These are phyloP conservation scores for Sarcophaga bullata DNA, from an alignment of 1,140 invertebrate genomes.

Conservation along the genomic window DNA sequence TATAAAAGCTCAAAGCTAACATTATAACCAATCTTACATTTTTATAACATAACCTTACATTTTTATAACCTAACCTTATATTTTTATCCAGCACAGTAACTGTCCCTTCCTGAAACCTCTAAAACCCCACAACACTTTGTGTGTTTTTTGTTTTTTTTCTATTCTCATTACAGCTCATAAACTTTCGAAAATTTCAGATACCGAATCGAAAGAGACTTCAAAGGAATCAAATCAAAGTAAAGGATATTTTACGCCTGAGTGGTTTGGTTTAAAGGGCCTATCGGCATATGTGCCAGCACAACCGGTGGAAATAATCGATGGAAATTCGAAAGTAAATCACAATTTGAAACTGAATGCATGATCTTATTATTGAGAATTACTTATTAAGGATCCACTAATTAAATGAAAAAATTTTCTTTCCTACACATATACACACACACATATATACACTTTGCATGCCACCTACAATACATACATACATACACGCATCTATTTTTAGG, in stretches of 20 bases:
- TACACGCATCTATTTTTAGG: slow-evolving; percentile 50
- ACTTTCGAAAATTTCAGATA: slow-evolving; percentile 38
- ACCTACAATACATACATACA: slow-evolving; percentile 41
- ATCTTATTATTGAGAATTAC: too few relatives aligned
- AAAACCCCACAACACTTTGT: neutral
- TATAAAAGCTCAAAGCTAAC: too few relatives aligned
- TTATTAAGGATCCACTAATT: slow-evolving; percentile 48
- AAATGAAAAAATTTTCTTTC: slow-evolving; percentile 39
- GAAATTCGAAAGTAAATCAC: slow-evolving; percentile 69
- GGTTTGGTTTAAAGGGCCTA: slow-evolving; percentile 67
- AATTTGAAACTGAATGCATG: slow-evolving; percentile 36
- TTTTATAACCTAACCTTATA: too few relatives aligned
- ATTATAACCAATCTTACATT: too few relatives aligned
- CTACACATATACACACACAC: slow-evolving; percentile 38
- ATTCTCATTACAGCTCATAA: slow-evolving; percentile 16
- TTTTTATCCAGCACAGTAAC: neutral
- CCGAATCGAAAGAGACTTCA: slow-evolving; percentile 27
- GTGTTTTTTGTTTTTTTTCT: neutral
- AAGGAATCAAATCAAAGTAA: slow-evolving; percentile 28
- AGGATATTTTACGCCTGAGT: slow-evolving; percentile 59
- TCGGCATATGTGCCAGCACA: slow-evolving; percentile 65
- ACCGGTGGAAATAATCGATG: slow-evolving; percentile 67
- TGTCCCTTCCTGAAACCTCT: neutral
- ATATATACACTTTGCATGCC: slow-evolving; percentile 38
- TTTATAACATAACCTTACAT: too few relatives aligned